A percentile compares a stretch with the other conserved stretches of the same genome.
Conservation (phyloP, 2,797 vertebrate species). For the Pipistrellus nathusii region DNA sequence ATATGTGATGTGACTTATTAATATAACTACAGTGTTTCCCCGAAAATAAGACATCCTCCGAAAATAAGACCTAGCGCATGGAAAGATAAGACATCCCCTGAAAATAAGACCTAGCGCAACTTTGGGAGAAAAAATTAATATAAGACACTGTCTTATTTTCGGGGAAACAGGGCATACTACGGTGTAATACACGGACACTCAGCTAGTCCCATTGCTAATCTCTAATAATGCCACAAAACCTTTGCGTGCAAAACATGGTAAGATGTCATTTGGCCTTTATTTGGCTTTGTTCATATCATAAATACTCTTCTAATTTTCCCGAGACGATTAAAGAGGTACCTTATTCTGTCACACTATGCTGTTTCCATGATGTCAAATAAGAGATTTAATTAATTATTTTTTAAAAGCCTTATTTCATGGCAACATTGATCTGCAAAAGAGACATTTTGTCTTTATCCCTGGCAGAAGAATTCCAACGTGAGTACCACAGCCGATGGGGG, state of each 20-base stretch:
- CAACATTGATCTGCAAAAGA: not conserved
- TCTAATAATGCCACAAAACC: not conserved
- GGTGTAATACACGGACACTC: not conserved
- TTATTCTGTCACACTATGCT: not conserved
- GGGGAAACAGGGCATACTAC: too few relatives aligned
- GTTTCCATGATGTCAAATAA: slow-evolving; percentile 26
- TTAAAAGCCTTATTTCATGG: not conserved
- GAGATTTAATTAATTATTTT: not conserved
- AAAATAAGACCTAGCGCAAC: too few relatives aligned
- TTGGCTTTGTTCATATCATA: not conserved
- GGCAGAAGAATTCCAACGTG: not conserved
- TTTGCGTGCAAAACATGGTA: not conserved
- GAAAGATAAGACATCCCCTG: too few relatives aligned
- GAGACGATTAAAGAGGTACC: not conserved
- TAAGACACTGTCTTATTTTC: too few relatives aligned
- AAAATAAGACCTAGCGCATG: too few relatives aligned
- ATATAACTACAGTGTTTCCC: not conserved
- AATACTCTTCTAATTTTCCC: slow-evolving; percentile 12
- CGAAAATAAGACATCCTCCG: too few relatives aligned
- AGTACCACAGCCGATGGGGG: not conserved
- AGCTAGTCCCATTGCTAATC: not conserved
- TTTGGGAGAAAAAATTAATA: too few relatives aligned
- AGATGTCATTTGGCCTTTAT: not conserved
- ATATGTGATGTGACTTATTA: not conserved
- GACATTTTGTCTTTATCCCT: slow-evolving; percentile 5